Conservation (phyloP, 2,888 invertebrate species). For the Luperina nickerlii region DNA sequence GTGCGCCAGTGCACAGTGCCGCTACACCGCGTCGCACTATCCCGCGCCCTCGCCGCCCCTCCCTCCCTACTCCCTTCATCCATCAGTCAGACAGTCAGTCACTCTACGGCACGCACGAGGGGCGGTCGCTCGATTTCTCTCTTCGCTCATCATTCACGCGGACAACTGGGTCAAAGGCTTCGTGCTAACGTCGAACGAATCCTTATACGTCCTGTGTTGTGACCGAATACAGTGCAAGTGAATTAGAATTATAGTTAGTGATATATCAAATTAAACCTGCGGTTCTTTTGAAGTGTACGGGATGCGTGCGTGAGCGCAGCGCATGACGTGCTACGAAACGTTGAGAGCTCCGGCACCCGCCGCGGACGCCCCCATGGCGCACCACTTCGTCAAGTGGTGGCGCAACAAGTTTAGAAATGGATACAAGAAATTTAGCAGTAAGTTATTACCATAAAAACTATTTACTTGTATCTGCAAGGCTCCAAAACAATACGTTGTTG, state of each 20-base stretch:
- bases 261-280: constrained; percentile 81
- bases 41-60: constrained; percentile 72
- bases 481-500: constrained; percentile 14
- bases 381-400: constrained; percentile 94
- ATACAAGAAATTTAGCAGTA: constrained; percentile 94
- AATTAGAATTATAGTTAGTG: constrained; percentile 76
- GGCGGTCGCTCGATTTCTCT: constrained; percentile 77
- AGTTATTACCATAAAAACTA: constrained; percentile 71
- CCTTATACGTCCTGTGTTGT: constrained; percentile 79
- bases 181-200: constrained; percentile 77
- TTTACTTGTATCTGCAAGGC: not conserved
- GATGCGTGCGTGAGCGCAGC: constrained; percentile 91
- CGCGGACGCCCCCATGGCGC: constrained; percentile 92
- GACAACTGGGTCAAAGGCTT: constrained; percentile 87
- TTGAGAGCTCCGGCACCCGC: constrained; percentile 90
- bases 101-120: constrained; percentile 80
- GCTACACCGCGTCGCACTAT: constrained; percentile 65
- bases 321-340: constrained; percentile 91
- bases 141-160: constrained; percentile 82
- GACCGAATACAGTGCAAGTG: constrained; percentile 83
- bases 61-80: constrained; percentile 78
- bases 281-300: constrained; percentile 89
- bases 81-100: constrained; percentile 89
- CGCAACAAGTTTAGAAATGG: constrained; percentile 94
- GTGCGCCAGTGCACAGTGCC: not conserved